phyloP scores from a whole-genome alignment of 2,888 invertebrate species.

The Hanleya hanleyi region DNA sequence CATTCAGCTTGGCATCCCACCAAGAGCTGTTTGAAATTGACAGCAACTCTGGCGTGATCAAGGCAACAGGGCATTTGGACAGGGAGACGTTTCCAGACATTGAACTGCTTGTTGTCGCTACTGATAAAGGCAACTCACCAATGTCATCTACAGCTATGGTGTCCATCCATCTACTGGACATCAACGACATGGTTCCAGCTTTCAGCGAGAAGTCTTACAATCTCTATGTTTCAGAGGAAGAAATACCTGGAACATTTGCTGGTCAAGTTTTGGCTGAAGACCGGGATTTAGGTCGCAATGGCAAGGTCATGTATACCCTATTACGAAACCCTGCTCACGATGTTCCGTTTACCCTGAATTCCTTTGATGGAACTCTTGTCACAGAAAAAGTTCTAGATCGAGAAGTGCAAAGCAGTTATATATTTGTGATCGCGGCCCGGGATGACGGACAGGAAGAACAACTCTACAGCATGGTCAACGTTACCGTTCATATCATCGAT shows the following conservation, averaged over 20 bases:
- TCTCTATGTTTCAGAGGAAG: neutral
- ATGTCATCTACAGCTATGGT: conserved; percentile 1
- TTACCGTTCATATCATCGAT: conserved; percentile 9
- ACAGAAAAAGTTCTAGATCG: conserved; percentile 1
- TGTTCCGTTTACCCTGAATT: neutral
- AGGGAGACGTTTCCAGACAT: neutral
- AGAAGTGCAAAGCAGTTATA: neutral
- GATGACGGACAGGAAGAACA: neutral
- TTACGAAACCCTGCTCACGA: neutral
- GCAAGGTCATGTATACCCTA: conserved; percentile 7
- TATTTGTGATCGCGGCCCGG: conserved; percentile 8
- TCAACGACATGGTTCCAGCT: conserved; percentile 6
- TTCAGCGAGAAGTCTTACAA: conserved; percentile 2
- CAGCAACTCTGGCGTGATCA: neutral
- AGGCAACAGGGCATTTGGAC: neutral
- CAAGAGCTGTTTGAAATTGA: neutral
- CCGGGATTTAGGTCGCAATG: conserved; percentile 19
- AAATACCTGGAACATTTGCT: conserved; percentile 5
- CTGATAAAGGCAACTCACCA: neutral
- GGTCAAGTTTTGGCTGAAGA: conserved; percentile 16
- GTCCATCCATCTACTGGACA: neutral
- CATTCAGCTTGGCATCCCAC: neutral
- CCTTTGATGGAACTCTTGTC: neutral
- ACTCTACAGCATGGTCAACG: conserved; percentile 6
- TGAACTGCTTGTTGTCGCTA: conserved; percentile 12